These are phyloP conservation scores for Nyctereutes procyonoides DNA, from an alignment of 2,113 vertebrate genomes.

Conservation along the genomic window DNA sequence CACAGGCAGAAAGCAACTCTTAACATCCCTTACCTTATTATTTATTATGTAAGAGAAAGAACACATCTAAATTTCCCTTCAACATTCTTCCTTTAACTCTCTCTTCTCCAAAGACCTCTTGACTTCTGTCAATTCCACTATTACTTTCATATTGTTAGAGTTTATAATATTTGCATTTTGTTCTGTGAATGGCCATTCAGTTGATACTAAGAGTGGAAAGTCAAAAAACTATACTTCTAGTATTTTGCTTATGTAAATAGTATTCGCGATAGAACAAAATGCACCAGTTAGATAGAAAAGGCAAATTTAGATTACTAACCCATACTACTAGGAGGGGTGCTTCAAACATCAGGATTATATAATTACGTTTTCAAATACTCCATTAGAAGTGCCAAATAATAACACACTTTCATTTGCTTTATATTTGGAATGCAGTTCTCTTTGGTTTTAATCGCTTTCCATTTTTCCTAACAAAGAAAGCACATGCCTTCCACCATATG, in stretches of 20 bases:
- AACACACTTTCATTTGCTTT: constrained; percentile 48
- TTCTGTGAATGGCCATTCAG: neutral
- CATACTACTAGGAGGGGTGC: neutral
- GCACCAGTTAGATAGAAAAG: neutral
- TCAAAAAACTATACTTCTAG: neutral
- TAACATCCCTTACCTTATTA: neutral
- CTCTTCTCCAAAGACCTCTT: neutral
- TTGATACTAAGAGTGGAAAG: neutral
- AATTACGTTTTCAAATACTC: constrained; percentile 9
- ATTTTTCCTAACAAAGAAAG: constrained; percentile 39
- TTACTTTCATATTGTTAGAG: neutral
- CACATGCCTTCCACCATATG: neutral
- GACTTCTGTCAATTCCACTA: neutral
- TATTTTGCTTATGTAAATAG: constrained; percentile 20
- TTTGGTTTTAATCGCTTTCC: constrained; percentile 25
- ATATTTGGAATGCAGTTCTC: neutral
- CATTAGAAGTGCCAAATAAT: neutral
- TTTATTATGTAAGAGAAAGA: neutral
- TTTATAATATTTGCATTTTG: neutral
- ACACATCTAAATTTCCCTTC: neutral
- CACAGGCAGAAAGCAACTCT: neutral
- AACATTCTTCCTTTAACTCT: neutral
- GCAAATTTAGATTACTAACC: neutral
- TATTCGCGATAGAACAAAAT: neutral
- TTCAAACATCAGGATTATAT: neutral